These are phyloP conservation scores for Centropristis striata DNA, from an alignment of 2,113 vertebrate species.

Conservation along the genomic window DNA sequence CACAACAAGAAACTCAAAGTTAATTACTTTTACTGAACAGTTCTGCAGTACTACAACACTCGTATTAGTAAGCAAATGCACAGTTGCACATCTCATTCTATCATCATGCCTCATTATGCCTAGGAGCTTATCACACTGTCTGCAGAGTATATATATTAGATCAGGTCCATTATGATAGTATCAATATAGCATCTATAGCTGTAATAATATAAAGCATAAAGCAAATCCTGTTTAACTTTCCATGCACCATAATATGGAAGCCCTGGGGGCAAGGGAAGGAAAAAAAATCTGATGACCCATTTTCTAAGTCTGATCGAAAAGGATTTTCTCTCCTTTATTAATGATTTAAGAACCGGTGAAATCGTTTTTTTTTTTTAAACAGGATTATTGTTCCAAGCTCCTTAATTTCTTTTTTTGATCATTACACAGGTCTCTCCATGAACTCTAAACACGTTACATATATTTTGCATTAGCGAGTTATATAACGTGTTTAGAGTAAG, in stretches of 20 bases:
- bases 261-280: too few species aligned
- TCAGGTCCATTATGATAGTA: neutral
- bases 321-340: too few species aligned
- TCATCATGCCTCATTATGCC: slow-evolving; percentile 25
- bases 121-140: slow-evolving; percentile 8
- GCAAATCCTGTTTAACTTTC: neutral
- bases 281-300: too few species aligned
- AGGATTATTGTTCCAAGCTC: too few species aligned
- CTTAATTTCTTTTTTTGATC: too few species aligned
- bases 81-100: neutral
- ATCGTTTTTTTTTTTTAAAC: too few species aligned
- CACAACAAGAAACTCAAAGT: neutral
- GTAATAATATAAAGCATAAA: slow-evolving; percentile 8
- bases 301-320: too few species aligned
- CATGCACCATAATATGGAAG: neutral
- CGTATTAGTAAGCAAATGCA: neutral
- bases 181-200: slow-evolving; percentile 1
- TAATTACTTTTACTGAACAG: neutral
- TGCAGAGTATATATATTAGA: slow-evolving; percentile 7
- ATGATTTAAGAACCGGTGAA: too few species aligned
- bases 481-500: too few species aligned
- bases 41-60: neutral
- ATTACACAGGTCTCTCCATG: too few species aligned
- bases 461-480: too few species aligned
- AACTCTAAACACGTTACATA: too few species aligned